phyloP scores from a whole-genome alignment of 2,797 vertebrate species.

The Coracias cyanogaster region DNA sequence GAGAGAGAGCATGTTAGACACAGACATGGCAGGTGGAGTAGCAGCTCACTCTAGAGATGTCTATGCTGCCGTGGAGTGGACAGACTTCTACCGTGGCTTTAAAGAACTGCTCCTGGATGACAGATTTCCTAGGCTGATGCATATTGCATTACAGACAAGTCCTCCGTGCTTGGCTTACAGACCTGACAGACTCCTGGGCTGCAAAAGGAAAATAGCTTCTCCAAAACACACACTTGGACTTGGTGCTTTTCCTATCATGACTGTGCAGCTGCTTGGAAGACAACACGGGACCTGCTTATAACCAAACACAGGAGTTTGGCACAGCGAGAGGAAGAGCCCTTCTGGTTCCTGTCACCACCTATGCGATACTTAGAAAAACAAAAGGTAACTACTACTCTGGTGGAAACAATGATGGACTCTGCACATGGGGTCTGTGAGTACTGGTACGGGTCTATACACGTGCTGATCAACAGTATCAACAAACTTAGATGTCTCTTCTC shows the following conservation, averaged over 20 bases:
- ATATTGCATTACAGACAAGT: background rate
- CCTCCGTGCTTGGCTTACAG: background rate
- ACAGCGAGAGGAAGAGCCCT: background rate
- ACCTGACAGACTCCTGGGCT: background rate
- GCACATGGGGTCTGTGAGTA: background rate
- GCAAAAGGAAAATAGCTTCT: background rate
- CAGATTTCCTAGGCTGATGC: background rate
- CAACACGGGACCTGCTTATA: background rate
- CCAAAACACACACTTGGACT: background rate
- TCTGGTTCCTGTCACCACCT: background rate
- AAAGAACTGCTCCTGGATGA: background rate
- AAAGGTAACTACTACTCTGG: background rate
- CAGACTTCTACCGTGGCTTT: background rate
- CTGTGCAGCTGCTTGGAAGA: background rate
- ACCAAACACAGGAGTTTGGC: background rate
- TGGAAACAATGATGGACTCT: background rate
- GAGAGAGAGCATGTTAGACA: background rate
- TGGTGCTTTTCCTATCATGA: background rate
- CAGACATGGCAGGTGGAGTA: background rate
- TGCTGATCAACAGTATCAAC: background rate
- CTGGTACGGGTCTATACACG: background rate
- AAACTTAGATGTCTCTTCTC: background rate
- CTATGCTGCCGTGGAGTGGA: background rate
- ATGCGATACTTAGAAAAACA: background rate
- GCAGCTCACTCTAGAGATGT: background rate